Conservation (phyloP, 92 coral and sea anemone species). For the Epizoanthus stellaris region DNA sequence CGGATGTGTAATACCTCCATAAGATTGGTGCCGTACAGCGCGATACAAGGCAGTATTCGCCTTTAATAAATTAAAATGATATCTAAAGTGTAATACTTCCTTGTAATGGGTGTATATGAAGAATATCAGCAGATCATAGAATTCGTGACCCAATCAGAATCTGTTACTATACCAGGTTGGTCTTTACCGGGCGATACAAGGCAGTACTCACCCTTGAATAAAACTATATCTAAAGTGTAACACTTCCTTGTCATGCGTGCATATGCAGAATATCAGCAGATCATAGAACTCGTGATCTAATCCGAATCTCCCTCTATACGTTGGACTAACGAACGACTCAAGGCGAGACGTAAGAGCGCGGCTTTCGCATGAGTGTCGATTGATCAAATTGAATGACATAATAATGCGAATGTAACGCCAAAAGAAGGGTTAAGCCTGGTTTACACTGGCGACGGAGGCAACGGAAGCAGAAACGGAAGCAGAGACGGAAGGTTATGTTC, state of each 20-base stretch:
- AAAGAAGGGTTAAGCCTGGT: too few relatives aligned
- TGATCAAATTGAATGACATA: too few relatives aligned
- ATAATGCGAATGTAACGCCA: too few relatives aligned
- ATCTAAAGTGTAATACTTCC: slow-evolving; percentile 1
- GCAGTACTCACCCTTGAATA: background rate
- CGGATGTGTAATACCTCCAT: background rate
- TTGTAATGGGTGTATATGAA: too few relatives aligned
- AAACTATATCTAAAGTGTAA: slow-evolving; percentile 13
- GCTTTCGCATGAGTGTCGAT: too few relatives aligned
- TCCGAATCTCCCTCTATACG: slow-evolving; percentile 11
- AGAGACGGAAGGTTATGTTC: too few relatives aligned
- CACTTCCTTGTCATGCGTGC: too few relatives aligned
- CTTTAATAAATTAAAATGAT: background rate
- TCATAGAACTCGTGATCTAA: background rate
- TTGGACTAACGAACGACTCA: slow-evolving; percentile 7
- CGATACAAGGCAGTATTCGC: too few relatives aligned
- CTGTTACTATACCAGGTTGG: background rate
- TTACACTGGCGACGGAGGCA: too few relatives aligned
- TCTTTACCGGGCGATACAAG: background rate
- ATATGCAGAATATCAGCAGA: too few relatives aligned
- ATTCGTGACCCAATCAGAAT: slow-evolving; percentile 21
- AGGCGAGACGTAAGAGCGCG: background rate
- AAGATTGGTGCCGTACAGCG: too few relatives aligned
- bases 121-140: background rate
- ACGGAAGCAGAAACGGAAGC: too few relatives aligned